Conservation (phyloP, 2,888 invertebrate species). For the Tachina grossa region DNA sequence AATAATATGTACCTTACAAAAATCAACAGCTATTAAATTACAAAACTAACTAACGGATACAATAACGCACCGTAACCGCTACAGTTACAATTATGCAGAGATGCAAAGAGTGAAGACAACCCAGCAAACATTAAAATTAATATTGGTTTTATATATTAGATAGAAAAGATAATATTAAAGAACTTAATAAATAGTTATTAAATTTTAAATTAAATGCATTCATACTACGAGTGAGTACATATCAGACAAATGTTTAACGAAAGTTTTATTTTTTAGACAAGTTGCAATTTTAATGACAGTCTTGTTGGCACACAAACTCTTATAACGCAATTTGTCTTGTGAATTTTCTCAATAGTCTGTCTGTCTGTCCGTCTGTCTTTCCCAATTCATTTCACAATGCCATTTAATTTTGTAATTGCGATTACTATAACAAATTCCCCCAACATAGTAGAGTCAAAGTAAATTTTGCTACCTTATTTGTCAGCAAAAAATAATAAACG, state of each 20-base stretch:
- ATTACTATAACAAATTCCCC: constrained; percentile 36
- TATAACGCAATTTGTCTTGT: background rate
- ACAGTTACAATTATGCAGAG: background rate
- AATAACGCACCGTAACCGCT: constrained; percentile 63
- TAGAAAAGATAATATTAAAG: no score
- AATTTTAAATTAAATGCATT: no score
- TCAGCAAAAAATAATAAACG: background rate
- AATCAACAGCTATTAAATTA: constrained; percentile 63
- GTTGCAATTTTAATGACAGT: background rate
- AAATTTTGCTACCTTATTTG: constrained; percentile 27
- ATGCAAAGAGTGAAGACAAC: background rate
- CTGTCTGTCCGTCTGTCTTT: background rate
- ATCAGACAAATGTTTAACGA: no score
- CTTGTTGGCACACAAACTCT: background rate
- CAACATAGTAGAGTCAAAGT: constrained; percentile 41
- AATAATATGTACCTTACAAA: constrained; percentile 49
- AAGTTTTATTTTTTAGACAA: background rate
- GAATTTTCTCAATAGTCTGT: background rate
- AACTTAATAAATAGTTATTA: no score
- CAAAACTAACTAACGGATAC: constrained; percentile 70
- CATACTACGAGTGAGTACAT: no score
- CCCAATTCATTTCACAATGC: constrained; percentile 12
- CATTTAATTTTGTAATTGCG: constrained; percentile 24
- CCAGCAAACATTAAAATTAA: constrained; percentile 21
- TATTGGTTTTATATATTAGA: background rate